Evolutionary conservation across 2,113 vertebrate genomes (phyloP).

Genomic region (Chiloscyllium plagiosum): DNA sequence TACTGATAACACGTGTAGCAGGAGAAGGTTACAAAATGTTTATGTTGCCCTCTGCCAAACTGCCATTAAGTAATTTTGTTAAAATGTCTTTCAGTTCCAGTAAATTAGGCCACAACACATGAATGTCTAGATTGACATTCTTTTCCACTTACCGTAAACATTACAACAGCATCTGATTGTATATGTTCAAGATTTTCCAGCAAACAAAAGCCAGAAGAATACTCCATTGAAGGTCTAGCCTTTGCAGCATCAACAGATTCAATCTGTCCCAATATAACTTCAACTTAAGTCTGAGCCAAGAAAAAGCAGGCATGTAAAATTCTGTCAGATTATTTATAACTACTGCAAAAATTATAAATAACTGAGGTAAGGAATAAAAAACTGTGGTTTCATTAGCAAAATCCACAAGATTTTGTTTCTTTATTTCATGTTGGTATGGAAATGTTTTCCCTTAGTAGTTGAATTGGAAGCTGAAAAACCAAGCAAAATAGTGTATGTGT

Average conservation of each 20-base stretch:
- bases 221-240: background rate
- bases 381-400: background rate
- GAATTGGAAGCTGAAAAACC: background rate
- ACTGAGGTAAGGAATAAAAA: constrained; percentile 1
- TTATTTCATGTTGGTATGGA: background rate
- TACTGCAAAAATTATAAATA: too few species aligned
- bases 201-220: background rate
- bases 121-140: background rate
- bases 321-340: background rate
- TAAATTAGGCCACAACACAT: background rate
- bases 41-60: background rate
- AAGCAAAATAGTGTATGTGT: background rate
- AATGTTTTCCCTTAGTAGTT: background rate
- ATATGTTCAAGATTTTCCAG: background rate
- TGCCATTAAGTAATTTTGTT: background rate
- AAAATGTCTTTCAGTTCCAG: background rate
- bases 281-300: background rate
- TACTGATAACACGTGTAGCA: background rate
- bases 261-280: background rate
- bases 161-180: background rate
- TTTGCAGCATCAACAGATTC: background rate
- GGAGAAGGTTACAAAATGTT: background rate
- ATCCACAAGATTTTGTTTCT: background rate
- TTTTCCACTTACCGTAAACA: background rate
- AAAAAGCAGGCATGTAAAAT: background rate